Evolutionary conservation across 1,140 invertebrate species (phyloP).

Genomic region (Lucilia sericata): DNA sequence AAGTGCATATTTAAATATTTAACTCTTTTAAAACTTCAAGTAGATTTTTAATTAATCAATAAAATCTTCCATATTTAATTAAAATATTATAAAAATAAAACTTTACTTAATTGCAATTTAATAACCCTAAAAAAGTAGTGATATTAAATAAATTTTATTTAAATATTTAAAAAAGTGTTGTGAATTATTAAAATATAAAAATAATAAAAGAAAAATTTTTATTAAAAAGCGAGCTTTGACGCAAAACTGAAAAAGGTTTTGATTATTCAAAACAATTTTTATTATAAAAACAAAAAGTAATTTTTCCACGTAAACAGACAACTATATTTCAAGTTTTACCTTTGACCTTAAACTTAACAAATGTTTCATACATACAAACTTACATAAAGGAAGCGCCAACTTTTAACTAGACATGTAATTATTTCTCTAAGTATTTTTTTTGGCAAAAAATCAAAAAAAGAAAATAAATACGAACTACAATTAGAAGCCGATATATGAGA

Average conservation of each 20-base stretch:
- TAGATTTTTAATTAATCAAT: constrained; percentile 40
- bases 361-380: background rate
- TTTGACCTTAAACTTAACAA: constrained; percentile 38
- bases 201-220: background rate
- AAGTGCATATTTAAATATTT: background rate
- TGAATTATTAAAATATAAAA: constrained; percentile 10
- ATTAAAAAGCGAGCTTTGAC: background rate
- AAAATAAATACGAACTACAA: background rate
- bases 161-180: constrained; percentile 21
- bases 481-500: background rate
- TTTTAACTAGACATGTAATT: background rate
- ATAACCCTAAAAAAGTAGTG: background rate
- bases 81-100: background rate
- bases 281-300: too few relatives aligned
- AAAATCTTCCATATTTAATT: constrained; percentile 35
- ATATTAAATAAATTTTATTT: constrained; percentile 21
- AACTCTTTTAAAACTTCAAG: background rate
- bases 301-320: too few relatives aligned
- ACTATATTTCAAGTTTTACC: background rate
- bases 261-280: too few relatives aligned
- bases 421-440: background rate
- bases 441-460: constrained; percentile 18
- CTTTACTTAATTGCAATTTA: background rate
- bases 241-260: background rate
- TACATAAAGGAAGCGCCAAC: background rate